phyloP scores from a whole-genome alignment of 2,888 invertebrate genomes.

The Onchidella celtica region DNA sequence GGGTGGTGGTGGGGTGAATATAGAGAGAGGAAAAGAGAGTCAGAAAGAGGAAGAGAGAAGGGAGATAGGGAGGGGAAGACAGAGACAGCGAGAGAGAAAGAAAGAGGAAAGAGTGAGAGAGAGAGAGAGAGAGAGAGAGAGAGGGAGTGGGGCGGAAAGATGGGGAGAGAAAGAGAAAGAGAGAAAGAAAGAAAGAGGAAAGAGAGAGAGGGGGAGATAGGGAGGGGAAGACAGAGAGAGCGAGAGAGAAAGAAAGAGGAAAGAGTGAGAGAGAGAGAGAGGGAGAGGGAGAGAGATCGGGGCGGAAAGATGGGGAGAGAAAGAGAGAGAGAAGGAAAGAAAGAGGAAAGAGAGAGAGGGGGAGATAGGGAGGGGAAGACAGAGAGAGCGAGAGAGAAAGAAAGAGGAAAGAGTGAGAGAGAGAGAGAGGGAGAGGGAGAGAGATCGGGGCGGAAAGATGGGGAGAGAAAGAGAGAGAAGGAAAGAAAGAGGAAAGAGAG shows the following conservation, averaged over 20 bases:
- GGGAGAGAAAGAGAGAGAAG: conserved; percentile 17
- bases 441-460: background rate
- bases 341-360: background rate
- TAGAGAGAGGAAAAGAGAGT: too few species aligned
- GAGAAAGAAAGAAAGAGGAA: background rate
- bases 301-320: too few species aligned
- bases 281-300: too few species aligned
- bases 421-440: conserved; percentile 3
- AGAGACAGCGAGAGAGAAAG: too few species aligned
- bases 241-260: background rate
- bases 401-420: background rate
- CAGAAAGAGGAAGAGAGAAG: too few species aligned
- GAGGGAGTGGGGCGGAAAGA: too few species aligned
- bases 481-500: conserved; percentile 8
- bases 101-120: too few species aligned
- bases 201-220: background rate
- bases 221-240: background rate
- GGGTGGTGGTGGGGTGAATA: too few species aligned
- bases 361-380: background rate
- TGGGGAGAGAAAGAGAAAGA: background rate
- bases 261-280: background rate
- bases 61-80: too few species aligned
- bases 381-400: background rate
- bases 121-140: too few species aligned
- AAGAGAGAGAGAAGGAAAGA: background rate